Evolutionary conservation across 2,113 vertebrate genomes (phyloP).

Genomic region (Haemorhous mexicanus): DNA sequence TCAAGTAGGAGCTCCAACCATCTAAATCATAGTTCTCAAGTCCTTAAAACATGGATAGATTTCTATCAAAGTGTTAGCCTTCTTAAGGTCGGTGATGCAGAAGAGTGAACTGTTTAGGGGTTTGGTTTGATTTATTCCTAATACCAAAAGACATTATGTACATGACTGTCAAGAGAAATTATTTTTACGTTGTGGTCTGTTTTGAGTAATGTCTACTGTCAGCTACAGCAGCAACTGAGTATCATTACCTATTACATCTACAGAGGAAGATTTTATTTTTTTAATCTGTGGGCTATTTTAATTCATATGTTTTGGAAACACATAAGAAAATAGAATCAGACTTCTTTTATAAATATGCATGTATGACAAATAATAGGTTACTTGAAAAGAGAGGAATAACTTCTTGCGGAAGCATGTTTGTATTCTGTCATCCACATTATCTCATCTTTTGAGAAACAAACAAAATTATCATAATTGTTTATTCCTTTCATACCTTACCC

Average conservation of each 20-base stretch:
- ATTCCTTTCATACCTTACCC: neutral
- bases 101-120: neutral
- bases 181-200: neutral
- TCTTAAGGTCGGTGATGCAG: neutral
- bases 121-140: neutral
- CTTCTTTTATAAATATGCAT: neutral
- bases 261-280: neutral
- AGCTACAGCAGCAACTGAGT: neutral
- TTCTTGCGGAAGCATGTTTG: slow-evolving; percentile 57
- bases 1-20: neutral
- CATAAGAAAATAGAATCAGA: neutral
- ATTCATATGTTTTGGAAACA: neutral
- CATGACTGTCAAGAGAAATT: neutral
- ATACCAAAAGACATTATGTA: neutral
- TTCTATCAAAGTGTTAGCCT: neutral
- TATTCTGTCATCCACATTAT: slow-evolving; percentile 35
- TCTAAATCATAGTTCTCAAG: neutral
- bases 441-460: slow-evolving; percentile 52
- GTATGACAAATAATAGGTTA: neutral
- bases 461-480: neutral
- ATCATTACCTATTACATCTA: neutral
- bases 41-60: neutral
- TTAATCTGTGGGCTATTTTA: neutral
- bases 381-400: neutral
- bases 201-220: neutral